Base-by-base conservation (phyloP, 2,888 invertebrate genomes). In the Prostheceraeus crozeri region DNA sequence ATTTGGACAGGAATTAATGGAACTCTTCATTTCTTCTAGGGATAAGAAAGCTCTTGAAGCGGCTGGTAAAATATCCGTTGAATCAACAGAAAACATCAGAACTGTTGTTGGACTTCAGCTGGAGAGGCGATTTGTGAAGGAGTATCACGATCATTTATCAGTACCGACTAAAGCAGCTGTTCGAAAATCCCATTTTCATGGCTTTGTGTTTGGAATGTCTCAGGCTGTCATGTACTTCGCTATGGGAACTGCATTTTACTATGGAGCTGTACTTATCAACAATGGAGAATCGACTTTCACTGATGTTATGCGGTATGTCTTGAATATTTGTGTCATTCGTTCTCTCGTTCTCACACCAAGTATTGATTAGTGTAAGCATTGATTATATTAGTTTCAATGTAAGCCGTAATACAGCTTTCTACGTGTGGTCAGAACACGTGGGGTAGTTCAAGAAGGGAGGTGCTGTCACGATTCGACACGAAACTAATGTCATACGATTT, bases 61-160 rank as follows among this genome's bases (percentile, higher is more conserved):
- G 58, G 81, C 81, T 35, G 81, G 81, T 56, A 78, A 79, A 70
- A 80, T 80, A 67, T 65, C 78, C 3, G 71, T 73, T 61, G 78
- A 79, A 67, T 70, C 75, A 2, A 72, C 79, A 30, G 77, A 77
- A 62, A 78, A 78, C 61, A 73, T 79, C 10, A 65, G 76, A 53
- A 78, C 78, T 0, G 78, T 79, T 11, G 71, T 73, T 59, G 67
- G 72, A 11, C 64, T 76, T 27, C 72, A 72, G 56, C 66, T 71
- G 14, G 72, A 75, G 62, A 35, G 61, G 14, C 63, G 62, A 23
- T 76, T 76, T 67, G 71, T 69, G 59, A 67, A 68, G 58, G 68
- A 68, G 16, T 65, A 71, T 27, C 27, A 60, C 45, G 19, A 14
- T 19, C 35, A 30, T 63, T 10, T 55, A n/a, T n/a, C n/a, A n/a